Conservation (phyloP, 92 coral and sea anemone species). For the Umimayanthus chanpuru region DNA sequence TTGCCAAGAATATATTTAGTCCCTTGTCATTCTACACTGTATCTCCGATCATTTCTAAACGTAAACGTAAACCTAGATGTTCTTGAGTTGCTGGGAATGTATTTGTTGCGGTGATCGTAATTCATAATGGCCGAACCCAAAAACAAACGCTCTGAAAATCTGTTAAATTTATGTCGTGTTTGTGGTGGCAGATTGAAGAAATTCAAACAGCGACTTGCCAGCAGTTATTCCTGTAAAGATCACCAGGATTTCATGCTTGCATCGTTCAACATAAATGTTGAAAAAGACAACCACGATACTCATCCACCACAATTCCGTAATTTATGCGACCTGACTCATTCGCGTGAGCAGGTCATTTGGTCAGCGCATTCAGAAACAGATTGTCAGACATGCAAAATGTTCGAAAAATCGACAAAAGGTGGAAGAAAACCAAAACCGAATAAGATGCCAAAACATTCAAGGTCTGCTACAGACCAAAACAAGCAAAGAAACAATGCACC, state of each 20-base stretch:
- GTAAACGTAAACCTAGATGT: background rate
- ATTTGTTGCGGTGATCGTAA: background rate
- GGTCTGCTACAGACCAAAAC: no score
- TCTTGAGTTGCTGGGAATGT: background rate
- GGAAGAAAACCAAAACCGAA: constrained; percentile 9
- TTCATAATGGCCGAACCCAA: background rate
- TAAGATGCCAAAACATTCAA: no score
- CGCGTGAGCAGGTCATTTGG: constrained; percentile 12
- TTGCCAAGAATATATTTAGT: constrained; percentile 1
- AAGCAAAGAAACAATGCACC: no score
- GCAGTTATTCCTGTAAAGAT: background rate
- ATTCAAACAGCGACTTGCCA: background rate
- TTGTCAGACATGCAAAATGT: background rate
- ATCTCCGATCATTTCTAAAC: background rate
- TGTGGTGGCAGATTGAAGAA: no score
- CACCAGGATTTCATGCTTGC: background rate
- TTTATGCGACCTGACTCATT: background rate
- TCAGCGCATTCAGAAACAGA: background rate
- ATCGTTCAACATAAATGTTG: background rate
- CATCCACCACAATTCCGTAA: constrained; percentile 9
- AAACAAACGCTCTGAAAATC: background rate
- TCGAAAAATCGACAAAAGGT: constrained; percentile 4
- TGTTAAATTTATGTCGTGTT: background rate
- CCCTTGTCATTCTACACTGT: background rate
- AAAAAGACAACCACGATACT: background rate